A percentile compares a stretch with the other conserved stretches of the same genome.
These are phyloP conservation scores for Callinectes sapidus DNA, from an alignment of 2,888 invertebrate species.

Conservation along the genomic window DNA sequence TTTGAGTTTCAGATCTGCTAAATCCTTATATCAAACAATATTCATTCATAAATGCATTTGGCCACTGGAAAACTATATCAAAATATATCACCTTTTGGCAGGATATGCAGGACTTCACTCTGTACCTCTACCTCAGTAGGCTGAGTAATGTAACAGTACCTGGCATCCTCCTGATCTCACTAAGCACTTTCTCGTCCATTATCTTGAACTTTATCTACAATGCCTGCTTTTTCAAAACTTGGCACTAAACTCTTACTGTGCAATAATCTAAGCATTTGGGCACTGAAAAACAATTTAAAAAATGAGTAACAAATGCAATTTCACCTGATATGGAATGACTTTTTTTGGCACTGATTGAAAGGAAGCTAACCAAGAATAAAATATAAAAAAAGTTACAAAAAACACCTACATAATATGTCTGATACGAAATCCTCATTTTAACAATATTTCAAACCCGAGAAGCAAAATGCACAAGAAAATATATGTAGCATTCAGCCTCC, in stretches of 20 bases:
- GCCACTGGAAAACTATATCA: neutral
- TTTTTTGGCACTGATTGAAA: neutral
- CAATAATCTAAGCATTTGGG: neutral
- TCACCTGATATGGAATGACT: neutral
- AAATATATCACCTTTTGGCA: constrained; percentile 31
- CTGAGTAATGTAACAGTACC: constrained; percentile 1
- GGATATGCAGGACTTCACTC: constrained; percentile 8
- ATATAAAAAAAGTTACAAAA: too few relatives aligned
- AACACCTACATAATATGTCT: neutral
- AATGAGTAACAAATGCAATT: neutral
- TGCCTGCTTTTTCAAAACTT: neutral
- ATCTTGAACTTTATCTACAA: neutral
- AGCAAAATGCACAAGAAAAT: neutral
- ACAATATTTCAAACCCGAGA: neutral
- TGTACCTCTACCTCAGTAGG: constrained; percentile 1
- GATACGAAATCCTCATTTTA: neutral
- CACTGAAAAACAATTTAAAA: neutral
- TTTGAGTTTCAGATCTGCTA: neutral
- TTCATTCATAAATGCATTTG: neutral
- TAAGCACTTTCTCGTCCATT: neutral
- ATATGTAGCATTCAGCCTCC: neutral
- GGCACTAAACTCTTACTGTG: neutral
- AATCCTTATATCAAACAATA: neutral
- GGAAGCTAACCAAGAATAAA: neutral
- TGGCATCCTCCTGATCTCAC: neutral